Evolutionary conservation across 2,797 vertebrate species (phyloP).

Genomic region (Sebastes steindachneri): DNA sequence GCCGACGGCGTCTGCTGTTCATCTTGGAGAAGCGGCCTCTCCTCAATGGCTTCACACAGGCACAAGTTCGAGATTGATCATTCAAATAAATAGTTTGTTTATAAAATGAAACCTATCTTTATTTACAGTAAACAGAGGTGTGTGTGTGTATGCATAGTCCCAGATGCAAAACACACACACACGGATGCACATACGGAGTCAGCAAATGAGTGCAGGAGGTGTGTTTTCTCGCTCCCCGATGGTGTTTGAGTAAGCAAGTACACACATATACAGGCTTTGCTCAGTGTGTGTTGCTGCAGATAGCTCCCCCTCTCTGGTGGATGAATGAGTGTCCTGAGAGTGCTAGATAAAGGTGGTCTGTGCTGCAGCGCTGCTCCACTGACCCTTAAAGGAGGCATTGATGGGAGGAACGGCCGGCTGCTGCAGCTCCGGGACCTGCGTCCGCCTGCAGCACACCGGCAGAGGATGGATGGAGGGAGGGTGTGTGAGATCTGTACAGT

Average conservation of each 20-base stretch:
- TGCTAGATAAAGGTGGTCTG: constrained; percentile 84
- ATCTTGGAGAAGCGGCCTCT: not conserved
- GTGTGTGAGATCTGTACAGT: constrained; percentile 4
- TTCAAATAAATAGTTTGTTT: constrained; percentile 61
- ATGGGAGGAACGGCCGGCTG: constrained; percentile 60
- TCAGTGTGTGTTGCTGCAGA: constrained; percentile 61
- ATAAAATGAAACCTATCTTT: constrained; percentile 66
- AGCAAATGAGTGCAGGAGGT: constrained; percentile 62
- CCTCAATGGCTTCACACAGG: constrained; percentile 34
- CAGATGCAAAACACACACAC: constrained; percentile 55
- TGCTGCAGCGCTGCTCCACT: constrained; percentile 72
- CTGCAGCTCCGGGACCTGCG: constrained; percentile 30
- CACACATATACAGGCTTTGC: constrained; percentile 53
- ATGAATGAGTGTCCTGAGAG: constrained; percentile 84
- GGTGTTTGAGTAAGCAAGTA: constrained; percentile 67
- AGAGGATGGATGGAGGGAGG: constrained; percentile 17
- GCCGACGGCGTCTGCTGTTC: not conserved
- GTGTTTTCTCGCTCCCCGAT: constrained; percentile 73
- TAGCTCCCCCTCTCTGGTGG: constrained; percentile 58
- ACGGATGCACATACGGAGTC: constrained; percentile 48
- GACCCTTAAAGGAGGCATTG: constrained; percentile 84
- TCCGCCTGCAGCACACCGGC: constrained; percentile 21
- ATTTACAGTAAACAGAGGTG: constrained; percentile 68
- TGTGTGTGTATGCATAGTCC: constrained; percentile 42
- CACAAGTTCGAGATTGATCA: constrained; percentile 45